phyloP scores from a whole-genome alignment of 2,797 vertebrate genomes.

The Glossophaga mutica region DNA sequence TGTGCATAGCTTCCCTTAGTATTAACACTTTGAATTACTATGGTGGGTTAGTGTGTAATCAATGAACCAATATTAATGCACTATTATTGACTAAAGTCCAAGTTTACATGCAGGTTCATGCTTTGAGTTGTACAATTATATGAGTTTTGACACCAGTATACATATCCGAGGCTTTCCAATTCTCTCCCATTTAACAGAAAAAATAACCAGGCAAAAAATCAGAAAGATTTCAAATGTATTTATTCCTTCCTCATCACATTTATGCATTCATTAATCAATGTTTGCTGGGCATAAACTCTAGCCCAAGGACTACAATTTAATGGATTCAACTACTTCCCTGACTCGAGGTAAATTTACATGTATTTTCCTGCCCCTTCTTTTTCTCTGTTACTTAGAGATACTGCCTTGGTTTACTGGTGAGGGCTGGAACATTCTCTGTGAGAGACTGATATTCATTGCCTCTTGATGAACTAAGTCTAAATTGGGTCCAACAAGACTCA shows the following conservation, averaged over 20 bases:
- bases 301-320: not conserved
- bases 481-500: not conserved
- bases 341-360: not conserved
- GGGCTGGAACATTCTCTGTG: not conserved
- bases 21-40: not conserved
- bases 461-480: not conserved
- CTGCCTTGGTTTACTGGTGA: not conserved
- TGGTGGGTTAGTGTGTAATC: not conserved
- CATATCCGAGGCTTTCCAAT: not conserved
- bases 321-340: not conserved
- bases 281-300: not conserved
- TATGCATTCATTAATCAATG: not conserved
- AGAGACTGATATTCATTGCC: not conserved
- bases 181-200: not conserved
- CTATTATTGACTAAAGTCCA: not conserved
- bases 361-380: not conserved
- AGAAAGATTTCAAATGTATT: not conserved
- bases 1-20: not conserved
- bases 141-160: not conserved
- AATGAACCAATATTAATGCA: not conserved
- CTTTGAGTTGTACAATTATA: not conserved
- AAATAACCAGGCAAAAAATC: not conserved
- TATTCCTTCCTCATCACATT: not conserved
- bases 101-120: not conserved
- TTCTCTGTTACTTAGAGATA: not conserved